Evolutionary conservation across 2,888 invertebrate genomes (phyloP).

Genomic region (Parascotia fuliginaria): DNA sequence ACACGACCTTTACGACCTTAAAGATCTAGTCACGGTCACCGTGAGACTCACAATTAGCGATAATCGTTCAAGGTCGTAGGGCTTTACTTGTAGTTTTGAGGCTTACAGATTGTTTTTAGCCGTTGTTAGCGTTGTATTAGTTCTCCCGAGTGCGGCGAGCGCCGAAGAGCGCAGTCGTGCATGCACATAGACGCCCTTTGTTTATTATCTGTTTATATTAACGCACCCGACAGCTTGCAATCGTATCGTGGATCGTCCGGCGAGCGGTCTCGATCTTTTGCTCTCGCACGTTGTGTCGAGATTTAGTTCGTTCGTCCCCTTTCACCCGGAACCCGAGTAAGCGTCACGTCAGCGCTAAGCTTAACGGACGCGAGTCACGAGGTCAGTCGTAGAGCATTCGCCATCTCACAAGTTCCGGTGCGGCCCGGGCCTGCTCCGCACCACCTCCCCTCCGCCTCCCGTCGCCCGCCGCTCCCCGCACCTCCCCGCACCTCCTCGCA

Average conservation of each 20-base stretch:
- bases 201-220: conserved; percentile 83
- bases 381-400: conserved; percentile 84
- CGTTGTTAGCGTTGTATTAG: conserved; percentile 86
- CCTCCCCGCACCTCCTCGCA: conserved; percentile 31
- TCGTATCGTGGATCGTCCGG: conserved; percentile 79
- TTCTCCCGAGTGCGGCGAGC: conserved; percentile 83
- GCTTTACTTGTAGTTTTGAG: conserved; percentile 87
- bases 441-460: no score
- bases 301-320: conserved; percentile 67
- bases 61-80: conserved; percentile 85
- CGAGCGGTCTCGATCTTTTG: conserved; percentile 75
- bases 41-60: conserved; percentile 72
- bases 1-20: conserved; percentile 71
- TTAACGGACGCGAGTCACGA: conserved; percentile 73
- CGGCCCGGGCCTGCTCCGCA: conserved; percentile 64
- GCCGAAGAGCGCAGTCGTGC: conserved; percentile 82
- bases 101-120: conserved; percentile 86
- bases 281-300: conserved; percentile 71
- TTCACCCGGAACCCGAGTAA: conserved; percentile 70
- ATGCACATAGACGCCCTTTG: conserved; percentile 84
- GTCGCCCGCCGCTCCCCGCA: no score
- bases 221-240: conserved; percentile 84
- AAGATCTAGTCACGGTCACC: conserved; percentile 73
- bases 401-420: conserved; percentile 86
- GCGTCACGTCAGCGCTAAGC: conserved; percentile 67